Evolutionary conservation across 2,888 invertebrate species (phyloP).

Genomic region (Iselma pallidipennis): DNA sequence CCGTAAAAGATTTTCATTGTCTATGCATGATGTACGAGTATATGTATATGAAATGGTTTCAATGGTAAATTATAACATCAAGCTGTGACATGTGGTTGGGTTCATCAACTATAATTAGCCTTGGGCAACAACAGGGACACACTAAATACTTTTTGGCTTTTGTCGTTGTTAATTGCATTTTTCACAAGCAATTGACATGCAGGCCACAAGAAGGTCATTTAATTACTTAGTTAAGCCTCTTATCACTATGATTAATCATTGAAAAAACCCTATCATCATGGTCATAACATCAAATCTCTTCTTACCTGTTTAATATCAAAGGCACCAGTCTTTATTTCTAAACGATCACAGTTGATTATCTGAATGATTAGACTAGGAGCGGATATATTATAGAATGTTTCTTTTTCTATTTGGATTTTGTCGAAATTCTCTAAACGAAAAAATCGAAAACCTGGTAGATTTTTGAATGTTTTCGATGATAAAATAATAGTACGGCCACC

Average conservation of each 20-base stretch:
- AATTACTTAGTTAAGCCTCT: too few species aligned
- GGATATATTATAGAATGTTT: slow-evolving; percentile 65
- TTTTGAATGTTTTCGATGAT: slow-evolving; percentile 61
- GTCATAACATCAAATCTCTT: too few species aligned
- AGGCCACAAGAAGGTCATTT: too few species aligned
- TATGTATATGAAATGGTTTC: background rate
- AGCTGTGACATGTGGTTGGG: background rate
- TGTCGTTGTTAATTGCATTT: background rate
- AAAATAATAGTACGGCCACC: slow-evolving; percentile 63
- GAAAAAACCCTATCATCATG: too few species aligned
- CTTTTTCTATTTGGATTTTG: slow-evolving; percentile 61
- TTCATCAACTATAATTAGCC: background rate
- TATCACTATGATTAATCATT: too few species aligned
- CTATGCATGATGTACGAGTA: background rate
- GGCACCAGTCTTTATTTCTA: slow-evolving; percentile 66
- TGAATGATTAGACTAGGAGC: slow-evolving; percentile 65
- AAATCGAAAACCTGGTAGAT: slow-evolving; percentile 60
- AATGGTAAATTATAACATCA: background rate
- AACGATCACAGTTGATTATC: slow-evolving; percentile 62
- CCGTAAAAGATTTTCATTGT: slow-evolving; percentile 12
- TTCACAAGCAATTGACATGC: too few species aligned
- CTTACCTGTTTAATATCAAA: slow-evolving; percentile 64
- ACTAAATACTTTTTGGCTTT: background rate
- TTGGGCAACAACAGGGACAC: background rate
- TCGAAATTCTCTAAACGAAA: slow-evolving; percentile 61